These are phyloP conservation scores for Abrostola triplasia DNA, from an alignment of 2,888 invertebrate genomes.

Conservation along the genomic window DNA sequence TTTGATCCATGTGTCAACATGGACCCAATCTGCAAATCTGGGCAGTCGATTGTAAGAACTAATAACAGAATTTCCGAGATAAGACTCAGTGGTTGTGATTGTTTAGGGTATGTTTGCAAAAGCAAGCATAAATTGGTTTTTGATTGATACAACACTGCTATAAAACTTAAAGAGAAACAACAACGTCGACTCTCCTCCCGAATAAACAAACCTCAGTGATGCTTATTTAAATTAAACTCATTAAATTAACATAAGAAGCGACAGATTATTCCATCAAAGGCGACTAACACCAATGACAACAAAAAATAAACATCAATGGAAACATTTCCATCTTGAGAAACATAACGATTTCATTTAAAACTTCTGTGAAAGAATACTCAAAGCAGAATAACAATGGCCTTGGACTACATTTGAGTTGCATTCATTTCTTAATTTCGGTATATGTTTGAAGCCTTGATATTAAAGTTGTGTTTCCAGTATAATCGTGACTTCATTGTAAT, in stretches of 20 bases:
- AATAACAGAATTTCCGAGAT: too few relatives aligned
- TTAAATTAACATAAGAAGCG: slow-evolving; percentile 8
- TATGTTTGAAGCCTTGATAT: slow-evolving; percentile 73
- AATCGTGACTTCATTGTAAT: slow-evolving; percentile 66
- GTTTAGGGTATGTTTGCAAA: background rate
- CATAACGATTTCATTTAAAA: slow-evolving; percentile 32
- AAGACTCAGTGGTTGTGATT: background rate
- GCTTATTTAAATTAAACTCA: background rate
- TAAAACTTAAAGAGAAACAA: too few relatives aligned
- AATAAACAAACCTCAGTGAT: background rate
- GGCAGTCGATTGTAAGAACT: too few relatives aligned
- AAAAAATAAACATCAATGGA: slow-evolving; percentile 28
- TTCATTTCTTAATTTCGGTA: slow-evolving; percentile 68
- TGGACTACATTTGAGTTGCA: slow-evolving; percentile 67
- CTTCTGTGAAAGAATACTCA: slow-evolving; percentile 57
- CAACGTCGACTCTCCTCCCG: too few relatives aligned
- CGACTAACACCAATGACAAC: too few relatives aligned
- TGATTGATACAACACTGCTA: too few relatives aligned
- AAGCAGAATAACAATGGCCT: slow-evolving; percentile 64
- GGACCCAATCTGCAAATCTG: background rate
- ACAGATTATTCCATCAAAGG: slow-evolving; percentile 3
- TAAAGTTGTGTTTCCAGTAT: slow-evolving; percentile 66
- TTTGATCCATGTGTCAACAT: background rate
- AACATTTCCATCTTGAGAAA: slow-evolving; percentile 33
- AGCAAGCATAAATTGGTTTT: background rate